These are phyloP conservation scores for Malthinus seriepunctatus DNA, from an alignment of 2,888 invertebrate species.

Conservation along the genomic window DNA sequence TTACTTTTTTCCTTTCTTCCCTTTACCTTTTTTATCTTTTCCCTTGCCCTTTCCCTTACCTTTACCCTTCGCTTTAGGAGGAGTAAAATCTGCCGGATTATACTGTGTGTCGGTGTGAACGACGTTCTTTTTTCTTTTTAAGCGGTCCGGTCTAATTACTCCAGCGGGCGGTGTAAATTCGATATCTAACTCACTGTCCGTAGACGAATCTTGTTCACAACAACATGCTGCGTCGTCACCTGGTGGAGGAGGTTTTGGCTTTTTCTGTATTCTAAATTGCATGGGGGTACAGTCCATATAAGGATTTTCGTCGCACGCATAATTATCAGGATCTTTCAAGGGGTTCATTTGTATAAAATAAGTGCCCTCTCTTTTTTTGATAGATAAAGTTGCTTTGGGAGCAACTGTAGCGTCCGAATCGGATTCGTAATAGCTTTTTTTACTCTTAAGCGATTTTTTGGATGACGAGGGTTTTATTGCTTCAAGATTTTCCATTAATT, in stretches of 20 bases:
- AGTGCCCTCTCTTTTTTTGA: slow-evolving; percentile 67
- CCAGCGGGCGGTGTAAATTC: slow-evolving; percentile 75
- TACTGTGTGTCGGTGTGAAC: slow-evolving; percentile 67
- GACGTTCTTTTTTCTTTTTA: slow-evolving; percentile 53
- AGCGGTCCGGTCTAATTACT: slow-evolving; percentile 63
- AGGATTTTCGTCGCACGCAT: slow-evolving; percentile 65
- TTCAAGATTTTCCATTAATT: slow-evolving; percentile 26
- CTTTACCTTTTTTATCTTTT: slow-evolving; percentile 23
- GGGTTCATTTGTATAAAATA: slow-evolving; percentile 71
- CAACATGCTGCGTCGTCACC: slow-evolving; percentile 49
- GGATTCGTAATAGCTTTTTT: slow-evolving; percentile 45
- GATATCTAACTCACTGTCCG: slow-evolving; percentile 70
- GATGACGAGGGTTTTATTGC: slow-evolving; percentile 38
- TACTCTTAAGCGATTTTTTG: slow-evolving; percentile 55
- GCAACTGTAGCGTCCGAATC: slow-evolving; percentile 56
- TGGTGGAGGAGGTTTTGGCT: slow-evolving; percentile 55
- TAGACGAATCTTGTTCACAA: slow-evolving; percentile 56
- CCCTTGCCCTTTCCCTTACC: slow-evolving; percentile 29
- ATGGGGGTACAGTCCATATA: slow-evolving; percentile 71
- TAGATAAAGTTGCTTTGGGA: slow-evolving; percentile 66
- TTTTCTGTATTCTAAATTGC: slow-evolving; percentile 68
- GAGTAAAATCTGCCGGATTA: slow-evolving; percentile 59
- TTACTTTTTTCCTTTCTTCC: slow-evolving; percentile 23
- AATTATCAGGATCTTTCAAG: slow-evolving; percentile 62
- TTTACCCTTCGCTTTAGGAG: slow-evolving; percentile 31